Percentiles rank a stretch among this genome's conserved stretches.
These are phyloP conservation scores for Crotalus tigris DNA, from an alignment of 2,113 vertebrate genomes.

Conservation along the genomic window DNA sequence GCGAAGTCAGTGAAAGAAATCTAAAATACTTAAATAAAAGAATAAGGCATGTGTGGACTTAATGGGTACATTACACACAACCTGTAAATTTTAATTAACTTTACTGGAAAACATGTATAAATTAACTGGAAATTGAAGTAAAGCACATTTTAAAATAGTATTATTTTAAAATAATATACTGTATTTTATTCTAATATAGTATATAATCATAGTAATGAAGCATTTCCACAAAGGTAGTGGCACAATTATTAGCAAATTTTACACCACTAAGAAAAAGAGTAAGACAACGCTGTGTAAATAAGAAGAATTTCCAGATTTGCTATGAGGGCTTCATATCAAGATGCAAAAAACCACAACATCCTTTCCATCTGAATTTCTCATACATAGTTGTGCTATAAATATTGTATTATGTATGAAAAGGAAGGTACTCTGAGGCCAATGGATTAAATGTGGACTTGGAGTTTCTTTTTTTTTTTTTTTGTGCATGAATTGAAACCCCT, in stretches of 20 bases:
- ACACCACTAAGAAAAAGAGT: not conserved
- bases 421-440: not conserved
- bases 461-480: not conserved
- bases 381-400: no score
- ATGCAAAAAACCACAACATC: not conserved
- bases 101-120: constrained; percentile 9
- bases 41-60: constrained; percentile 33
- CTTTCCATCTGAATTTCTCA: no score
- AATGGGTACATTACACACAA: constrained; percentile 27
- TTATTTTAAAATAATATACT: not conserved
- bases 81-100: constrained; percentile 33
- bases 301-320: not conserved
- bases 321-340: not conserved
- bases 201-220: not conserved
- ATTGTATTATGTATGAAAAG: not conserved
- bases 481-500: not conserved
- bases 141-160: not conserved
- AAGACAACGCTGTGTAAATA: not conserved
- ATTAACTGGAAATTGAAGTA: constrained; percentile 26
- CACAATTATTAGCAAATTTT: not conserved
- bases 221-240: not conserved
- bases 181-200: not conserved
- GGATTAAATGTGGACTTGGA: not conserved
- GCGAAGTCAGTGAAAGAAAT: constrained; percentile 53
- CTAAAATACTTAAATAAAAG: constrained; percentile 16